Evolutionary conservation across 2,797 vertebrate genomes (phyloP).

Genomic region (Hippopotamyrus pictus): DNA sequence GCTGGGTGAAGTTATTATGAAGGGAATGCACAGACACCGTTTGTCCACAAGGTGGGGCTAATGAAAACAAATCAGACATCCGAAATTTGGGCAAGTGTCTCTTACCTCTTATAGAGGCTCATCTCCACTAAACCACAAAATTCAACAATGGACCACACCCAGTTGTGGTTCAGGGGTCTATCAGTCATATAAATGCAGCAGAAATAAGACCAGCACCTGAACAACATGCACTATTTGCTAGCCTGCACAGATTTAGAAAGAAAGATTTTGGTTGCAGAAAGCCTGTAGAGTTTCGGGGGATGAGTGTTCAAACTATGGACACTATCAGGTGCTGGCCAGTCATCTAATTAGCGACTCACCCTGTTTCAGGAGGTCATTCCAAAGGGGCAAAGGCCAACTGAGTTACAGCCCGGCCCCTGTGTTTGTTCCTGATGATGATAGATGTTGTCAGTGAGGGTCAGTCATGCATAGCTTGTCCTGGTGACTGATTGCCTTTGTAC

Average conservation of each 20-base stretch:
- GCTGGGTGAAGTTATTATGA: constrained; percentile 10
- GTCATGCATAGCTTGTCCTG: background rate
- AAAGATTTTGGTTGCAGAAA: background rate
- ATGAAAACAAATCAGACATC: background rate
- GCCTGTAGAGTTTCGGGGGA: background rate
- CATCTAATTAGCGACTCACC: background rate
- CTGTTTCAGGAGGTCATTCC: background rate
- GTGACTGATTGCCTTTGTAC: background rate
- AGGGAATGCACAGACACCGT: background rate
- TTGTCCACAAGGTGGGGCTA: background rate
- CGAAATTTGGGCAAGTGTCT: background rate
- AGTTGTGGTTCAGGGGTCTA: background rate
- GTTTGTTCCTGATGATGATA: background rate
- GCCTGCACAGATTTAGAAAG: background rate
- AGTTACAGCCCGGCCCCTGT: background rate
- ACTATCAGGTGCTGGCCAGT: background rate
- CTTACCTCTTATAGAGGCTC: background rate
- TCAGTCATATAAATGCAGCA: background rate
- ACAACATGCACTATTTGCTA: background rate
- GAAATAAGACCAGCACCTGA: background rate
- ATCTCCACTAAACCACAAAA: background rate
- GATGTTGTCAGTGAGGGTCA: background rate
- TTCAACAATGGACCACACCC: background rate
- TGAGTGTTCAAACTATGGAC: background rate
- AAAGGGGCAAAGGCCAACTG: background rate